phyloP scores from a whole-genome alignment of 2,113 vertebrate genomes.

The Camarhynchus parvulus region DNA sequence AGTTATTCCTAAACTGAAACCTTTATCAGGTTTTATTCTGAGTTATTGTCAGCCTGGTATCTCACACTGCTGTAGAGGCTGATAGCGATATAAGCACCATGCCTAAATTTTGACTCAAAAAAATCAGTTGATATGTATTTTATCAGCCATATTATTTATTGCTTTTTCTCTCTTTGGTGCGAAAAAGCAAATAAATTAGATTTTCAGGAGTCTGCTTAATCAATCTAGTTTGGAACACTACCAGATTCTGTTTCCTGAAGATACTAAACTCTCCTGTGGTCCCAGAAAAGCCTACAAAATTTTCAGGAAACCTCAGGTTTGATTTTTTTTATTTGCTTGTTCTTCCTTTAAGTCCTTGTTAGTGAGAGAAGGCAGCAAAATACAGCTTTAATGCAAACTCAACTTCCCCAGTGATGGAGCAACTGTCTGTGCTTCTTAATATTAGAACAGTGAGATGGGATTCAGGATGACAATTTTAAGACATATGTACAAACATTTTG shows the following conservation, averaged over 20 bases:
- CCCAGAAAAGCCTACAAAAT: background rate
- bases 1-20: background rate
- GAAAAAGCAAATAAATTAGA: background rate
- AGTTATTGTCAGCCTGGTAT: background rate
- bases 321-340: background rate
- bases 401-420: background rate
- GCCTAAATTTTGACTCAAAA: background rate
- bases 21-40: background rate
- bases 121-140: background rate
- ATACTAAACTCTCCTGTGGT: background rate
- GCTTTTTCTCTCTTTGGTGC: background rate
- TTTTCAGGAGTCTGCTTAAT: background rate
- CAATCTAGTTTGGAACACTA: background rate
- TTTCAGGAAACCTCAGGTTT: background rate
- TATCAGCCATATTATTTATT: background rate
- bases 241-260: background rate
- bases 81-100: background rate
- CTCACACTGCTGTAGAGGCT: background rate
- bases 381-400: background rate
- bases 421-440: constrained; percentile 8
- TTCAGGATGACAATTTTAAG: constrained; percentile 39
- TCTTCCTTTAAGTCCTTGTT: background rate
- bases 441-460: background rate
- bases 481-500: constrained; percentile 5
- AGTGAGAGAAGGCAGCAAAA: background rate